Base-by-base conservation (phyloP, 2,888 invertebrate species). In the Muscina levida region DNA sequence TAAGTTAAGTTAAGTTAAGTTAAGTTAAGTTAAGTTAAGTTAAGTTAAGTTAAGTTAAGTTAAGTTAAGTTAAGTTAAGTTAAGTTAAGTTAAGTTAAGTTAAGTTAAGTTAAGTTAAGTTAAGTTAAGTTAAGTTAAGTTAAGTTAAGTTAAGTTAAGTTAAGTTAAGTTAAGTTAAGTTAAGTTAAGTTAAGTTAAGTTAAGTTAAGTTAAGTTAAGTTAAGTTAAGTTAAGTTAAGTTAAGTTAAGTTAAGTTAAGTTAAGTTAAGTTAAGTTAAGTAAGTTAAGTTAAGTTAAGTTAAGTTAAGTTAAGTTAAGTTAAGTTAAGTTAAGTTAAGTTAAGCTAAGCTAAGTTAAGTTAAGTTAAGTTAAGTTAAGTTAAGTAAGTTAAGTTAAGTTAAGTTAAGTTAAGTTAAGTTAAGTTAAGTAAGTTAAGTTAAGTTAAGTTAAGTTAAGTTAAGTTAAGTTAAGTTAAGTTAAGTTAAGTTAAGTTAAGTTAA, bases 11-110 rank as follows among this genome's bases (percentile, higher is more conserved):
- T 56, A 19, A 24, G 24, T 56, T 56, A 56, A 4, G n/a, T 56
- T 56, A 56, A 4, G 26, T 56, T 56, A 22, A 5, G 26, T 56
- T 56, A 56, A 5, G 26, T 56, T 56, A 56, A 5, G 26, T 56
- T 56, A 56, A 4, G 26, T 56, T 56, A 56, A 4, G n/a, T 56
- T 56, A 56, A 4, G n/a, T 56, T 56, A 56, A 4, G 26, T 56
- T 56, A 56, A 4, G 26, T 56, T 56, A 56, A 5, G 26, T 56
- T 56, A 56, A 4, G 26, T 56, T 56, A 56, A 5, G 10, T 56
- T 56, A 56, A 4, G n/a, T 56, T 56, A 56, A 4, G 26, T 56
- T 24, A 56, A 4, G 26, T 56, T 56, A 56, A 4, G n/a, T 56
- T 56, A 56, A 4, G n/a, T 56, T 56, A 56, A 4, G 11, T 56